Percentiles rank a stretch among this genome's conserved stretches.
Conservation (phyloP, 2,888 invertebrate species). For the Syrista parreyssii region DNA sequence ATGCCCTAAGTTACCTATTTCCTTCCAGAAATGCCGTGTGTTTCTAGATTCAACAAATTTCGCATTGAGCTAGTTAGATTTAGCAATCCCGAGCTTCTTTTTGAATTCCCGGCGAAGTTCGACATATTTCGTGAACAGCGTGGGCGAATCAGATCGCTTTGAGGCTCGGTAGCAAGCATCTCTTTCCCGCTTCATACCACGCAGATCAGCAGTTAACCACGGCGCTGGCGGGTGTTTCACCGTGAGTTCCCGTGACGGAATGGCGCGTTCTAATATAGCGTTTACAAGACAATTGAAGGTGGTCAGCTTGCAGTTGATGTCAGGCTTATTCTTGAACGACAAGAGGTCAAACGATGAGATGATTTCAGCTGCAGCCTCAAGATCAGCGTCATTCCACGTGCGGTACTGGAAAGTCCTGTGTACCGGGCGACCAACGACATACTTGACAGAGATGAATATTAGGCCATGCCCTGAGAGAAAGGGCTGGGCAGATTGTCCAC, state of each 20-base stretch:
- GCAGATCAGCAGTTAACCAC: background rate
- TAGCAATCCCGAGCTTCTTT: background rate
- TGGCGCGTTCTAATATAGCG: background rate
- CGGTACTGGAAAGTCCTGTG: background rate
- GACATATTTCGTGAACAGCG: background rate
- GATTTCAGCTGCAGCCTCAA: background rate
- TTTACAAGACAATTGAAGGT: background rate
- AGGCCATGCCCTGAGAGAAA: slow-evolving; percentile 8
- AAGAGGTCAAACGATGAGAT: background rate
- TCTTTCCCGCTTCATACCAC: background rate
- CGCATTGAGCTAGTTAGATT: background rate
- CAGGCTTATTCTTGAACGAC: background rate
- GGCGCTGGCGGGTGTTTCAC: background rate
- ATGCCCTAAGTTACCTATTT: background rate
- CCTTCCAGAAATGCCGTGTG: background rate
- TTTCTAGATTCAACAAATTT: background rate
- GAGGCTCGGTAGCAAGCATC: background rate
- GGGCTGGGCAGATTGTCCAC: background rate
- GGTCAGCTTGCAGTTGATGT: background rate
- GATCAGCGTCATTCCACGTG: background rate
- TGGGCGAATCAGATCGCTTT: background rate
- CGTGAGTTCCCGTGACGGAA: background rate
- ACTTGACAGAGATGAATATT: background rate
- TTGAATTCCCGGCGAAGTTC: background rate
- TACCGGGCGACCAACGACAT: background rate